These are phyloP conservation scores for Mastomys coucha DNA, from an alignment of 2,113 vertebrate species.

Conservation along the genomic window DNA sequence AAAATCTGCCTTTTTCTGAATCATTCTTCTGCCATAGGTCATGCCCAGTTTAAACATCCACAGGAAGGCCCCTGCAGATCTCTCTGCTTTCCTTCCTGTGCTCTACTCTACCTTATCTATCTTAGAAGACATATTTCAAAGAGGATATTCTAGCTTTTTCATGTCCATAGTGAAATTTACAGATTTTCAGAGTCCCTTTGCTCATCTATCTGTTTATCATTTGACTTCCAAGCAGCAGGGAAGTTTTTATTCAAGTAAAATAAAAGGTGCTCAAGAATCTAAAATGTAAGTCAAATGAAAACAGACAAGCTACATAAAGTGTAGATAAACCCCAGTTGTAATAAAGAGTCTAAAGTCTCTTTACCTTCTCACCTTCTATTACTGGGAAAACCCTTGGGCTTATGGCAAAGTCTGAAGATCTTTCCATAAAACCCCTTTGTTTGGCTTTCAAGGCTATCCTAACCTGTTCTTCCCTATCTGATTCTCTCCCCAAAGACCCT, in stretches of 20 bases:
- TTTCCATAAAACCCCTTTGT: background rate
- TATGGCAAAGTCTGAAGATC: background rate
- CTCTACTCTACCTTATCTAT: background rate
- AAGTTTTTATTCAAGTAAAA: background rate
- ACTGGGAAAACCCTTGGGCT: background rate
- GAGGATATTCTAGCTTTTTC: background rate
- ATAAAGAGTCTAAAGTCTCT: background rate
- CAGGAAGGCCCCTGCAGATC: background rate
- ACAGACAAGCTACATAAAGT: background rate
- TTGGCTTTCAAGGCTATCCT: background rate
- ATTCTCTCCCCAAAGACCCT: background rate
- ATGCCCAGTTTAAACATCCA: background rate
- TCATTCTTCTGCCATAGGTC: background rate
- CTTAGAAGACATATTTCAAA: background rate
- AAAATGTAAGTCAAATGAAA: background rate
- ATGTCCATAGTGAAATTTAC: background rate
- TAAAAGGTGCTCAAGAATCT: background rate
- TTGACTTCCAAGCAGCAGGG: background rate
- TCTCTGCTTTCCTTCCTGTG: background rate
- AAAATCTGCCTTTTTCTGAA: constrained; percentile 38
- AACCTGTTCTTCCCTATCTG: background rate
- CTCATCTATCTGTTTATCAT: constrained; percentile 3
- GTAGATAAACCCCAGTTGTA: background rate
- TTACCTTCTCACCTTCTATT: background rate
- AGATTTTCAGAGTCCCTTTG: background rate